Base-by-base conservation (phyloP, 2,888 invertebrate genomes). In the Atherix ibis region DNA sequence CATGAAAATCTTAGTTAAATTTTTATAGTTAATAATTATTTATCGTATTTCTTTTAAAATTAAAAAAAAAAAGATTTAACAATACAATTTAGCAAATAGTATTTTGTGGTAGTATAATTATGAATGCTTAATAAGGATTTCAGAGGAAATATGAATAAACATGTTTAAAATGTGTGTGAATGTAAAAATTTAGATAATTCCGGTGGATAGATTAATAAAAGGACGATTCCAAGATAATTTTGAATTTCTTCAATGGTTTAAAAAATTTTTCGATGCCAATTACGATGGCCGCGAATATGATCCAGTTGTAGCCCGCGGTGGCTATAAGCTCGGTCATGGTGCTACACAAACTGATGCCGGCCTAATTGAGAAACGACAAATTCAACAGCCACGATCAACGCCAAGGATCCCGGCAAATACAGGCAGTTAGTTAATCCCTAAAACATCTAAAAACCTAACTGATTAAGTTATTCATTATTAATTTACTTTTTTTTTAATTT, bases 171-270 rank as follows among this genome's bases (percentile, higher is more conserved):
- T 28, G 5, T 10, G 15, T 17, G 5, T 31, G 13, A 22, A 14
- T 18, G 5, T 32, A 34, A 34, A 39, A 33, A 15, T 24, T 29
- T 26, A 97, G 95, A 89, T 95, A 58, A 92, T 98, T 65, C 92
- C 95, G 47, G 94, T 99, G 66, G 97, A 98, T 69, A 89, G 84
- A 69, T 76, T 99, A 68, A 91, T 97, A 63, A 97, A 97, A 67
- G 97, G 92, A 56, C 80, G 94, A 57, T 98, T 98, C 69, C 98
- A 98, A 76, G 98, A 98, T 70, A 98, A 98, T 72, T 98, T 98
- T 75, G 98, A 98, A 70, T 98, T 98, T 71, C 81, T 98, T 52
- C 98, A 99, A 72, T 98, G 98, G 98, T 98, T 99, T 73, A 98
- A 98, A 76, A 95, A 95, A 65, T 97, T 99, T 70, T 99, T 97